Conservation (phyloP, 2,888 invertebrate genomes). For the Amiota minor region DNA sequence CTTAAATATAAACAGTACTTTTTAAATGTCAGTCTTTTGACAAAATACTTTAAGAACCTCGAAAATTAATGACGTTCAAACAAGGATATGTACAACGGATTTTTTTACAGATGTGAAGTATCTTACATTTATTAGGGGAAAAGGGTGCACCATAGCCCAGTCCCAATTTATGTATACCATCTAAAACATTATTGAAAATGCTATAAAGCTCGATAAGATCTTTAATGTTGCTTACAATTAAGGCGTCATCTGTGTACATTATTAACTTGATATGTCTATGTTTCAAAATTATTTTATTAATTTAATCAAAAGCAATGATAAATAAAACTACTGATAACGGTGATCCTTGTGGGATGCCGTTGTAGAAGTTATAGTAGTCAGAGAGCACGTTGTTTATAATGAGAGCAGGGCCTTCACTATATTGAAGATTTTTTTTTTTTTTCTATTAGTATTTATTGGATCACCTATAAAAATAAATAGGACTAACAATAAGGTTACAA, state of each 20-base stretch:
- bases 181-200: slow-evolving; percentile 11
- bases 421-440: no score
- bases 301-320: no score
- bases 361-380: no score
- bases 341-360: no score
- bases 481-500: no score
- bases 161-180: slow-evolving; percentile 18
- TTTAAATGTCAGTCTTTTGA: slow-evolving; percentile 28
- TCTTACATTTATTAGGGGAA: slow-evolving; percentile 32
- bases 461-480: no score
- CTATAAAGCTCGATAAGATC: not conserved
- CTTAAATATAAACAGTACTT: slow-evolving; percentile 29
- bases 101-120: slow-evolving; percentile 33
- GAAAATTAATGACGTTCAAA: slow-evolving; percentile 6
- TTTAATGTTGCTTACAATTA: slow-evolving; percentile 27
- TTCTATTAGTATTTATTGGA: no score
- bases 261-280: slow-evolving; percentile 28
- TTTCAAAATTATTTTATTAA: not conserved
- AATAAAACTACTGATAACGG: no score
- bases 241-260: slow-evolving; percentile 33
- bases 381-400: no score
- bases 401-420: no score
- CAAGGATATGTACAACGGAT: slow-evolving; percentile 5
- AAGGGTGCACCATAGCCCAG: slow-evolving; percentile 24
- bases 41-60: slow-evolving; percentile 31